Evolutionary conservation across 1,140 invertebrate genomes (phyloP).

Genomic region (Macrostomum lignano): DNA sequence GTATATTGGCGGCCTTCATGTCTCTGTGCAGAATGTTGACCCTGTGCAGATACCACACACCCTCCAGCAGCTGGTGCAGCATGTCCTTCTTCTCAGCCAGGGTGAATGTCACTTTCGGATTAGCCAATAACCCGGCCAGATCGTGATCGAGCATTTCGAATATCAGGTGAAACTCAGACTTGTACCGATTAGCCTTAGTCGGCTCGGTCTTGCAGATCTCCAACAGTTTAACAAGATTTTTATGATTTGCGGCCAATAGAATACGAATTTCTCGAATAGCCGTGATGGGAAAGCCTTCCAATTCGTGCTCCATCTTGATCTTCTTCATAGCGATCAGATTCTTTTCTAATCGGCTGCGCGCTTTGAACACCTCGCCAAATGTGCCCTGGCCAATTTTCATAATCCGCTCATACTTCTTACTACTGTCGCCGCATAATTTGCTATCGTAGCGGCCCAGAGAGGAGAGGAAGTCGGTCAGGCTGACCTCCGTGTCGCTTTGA

Average conservation of each 20-base stretch:
- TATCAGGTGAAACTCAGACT: constrained; percentile 68
- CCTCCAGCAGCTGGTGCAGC: constrained; percentile 9
- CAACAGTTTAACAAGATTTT: constrained; percentile 83
- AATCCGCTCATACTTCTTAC: constrained; percentile 71
- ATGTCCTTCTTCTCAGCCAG: constrained; percentile 90
- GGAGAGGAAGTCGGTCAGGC: no score
- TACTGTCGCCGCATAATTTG: no score
- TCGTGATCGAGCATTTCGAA: constrained; percentile 99
- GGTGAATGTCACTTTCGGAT: constrained; percentile 73
- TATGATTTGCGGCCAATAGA: constrained; percentile 72
- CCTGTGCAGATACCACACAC: constrained; percentile 5
- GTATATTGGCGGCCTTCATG: constrained; percentile 95
- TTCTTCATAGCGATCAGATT: constrained; percentile 90
- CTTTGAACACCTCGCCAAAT: constrained; percentile 92
- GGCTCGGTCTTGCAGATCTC: constrained; percentile 56
- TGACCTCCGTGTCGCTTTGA: no score
- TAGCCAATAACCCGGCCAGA: constrained; percentile 73
- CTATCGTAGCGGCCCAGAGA: no score
- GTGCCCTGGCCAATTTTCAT: constrained; percentile 94
- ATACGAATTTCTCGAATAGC: constrained; percentile 85
- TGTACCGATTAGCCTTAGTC: constrained; percentile 49
- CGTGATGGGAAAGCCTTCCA: constrained; percentile 95
- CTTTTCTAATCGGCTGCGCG: constrained; percentile 52
- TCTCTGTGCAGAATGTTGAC: constrained; percentile 61
- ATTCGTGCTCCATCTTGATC: constrained; percentile 96